phyloP scores from a whole-genome alignment of 1,140 invertebrate species.

The Patella vulgata region DNA sequence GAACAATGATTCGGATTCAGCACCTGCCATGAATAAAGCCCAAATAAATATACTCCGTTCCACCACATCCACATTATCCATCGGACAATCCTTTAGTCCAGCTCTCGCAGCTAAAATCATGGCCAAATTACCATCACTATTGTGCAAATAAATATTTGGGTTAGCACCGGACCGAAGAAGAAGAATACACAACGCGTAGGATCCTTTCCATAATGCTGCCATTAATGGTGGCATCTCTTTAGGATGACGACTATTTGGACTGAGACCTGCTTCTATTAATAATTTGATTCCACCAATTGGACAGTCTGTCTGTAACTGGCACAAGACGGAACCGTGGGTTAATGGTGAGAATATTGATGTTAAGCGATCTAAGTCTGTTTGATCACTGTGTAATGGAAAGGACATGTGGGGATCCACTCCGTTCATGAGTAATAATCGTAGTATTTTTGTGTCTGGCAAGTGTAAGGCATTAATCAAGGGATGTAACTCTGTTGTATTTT shows the following conservation, averaged over 20 bases:
- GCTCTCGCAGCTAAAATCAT: constrained; percentile 40
- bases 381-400: constrained; percentile 27
- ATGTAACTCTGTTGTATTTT: constrained; percentile 41
- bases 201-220: constrained; percentile 34
- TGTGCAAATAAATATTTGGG: constrained; percentile 47
- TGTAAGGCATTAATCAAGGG: constrained; percentile 38
- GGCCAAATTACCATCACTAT: constrained; percentile 41
- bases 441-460: constrained; percentile 33
- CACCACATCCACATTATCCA: constrained; percentile 11
- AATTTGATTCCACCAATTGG: constrained; percentile 29
- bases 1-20: constrained; percentile 34
- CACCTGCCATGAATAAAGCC: constrained; percentile 36
- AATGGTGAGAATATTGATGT: constrained; percentile 18
- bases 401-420: constrained; percentile 26
- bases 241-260: constrained; percentile 14
- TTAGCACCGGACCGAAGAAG: constrained; percentile 44
- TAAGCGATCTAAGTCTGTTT: constrained; percentile 18
- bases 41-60: constrained; percentile 31
- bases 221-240: constrained; percentile 48
- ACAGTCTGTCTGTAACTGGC: constrained; percentile 34
- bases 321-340: constrained; percentile 35
- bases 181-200: constrained; percentile 35
- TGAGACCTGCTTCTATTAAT: constrained; percentile 34
- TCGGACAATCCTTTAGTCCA: constrained; percentile 28
- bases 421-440: constrained; percentile 30